Percentiles rank a stretch among this genome's conserved stretches.
Evolutionary conservation across 2,888 invertebrate genomes (phyloP).

Genomic region (Ochropacha duplaris): DNA sequence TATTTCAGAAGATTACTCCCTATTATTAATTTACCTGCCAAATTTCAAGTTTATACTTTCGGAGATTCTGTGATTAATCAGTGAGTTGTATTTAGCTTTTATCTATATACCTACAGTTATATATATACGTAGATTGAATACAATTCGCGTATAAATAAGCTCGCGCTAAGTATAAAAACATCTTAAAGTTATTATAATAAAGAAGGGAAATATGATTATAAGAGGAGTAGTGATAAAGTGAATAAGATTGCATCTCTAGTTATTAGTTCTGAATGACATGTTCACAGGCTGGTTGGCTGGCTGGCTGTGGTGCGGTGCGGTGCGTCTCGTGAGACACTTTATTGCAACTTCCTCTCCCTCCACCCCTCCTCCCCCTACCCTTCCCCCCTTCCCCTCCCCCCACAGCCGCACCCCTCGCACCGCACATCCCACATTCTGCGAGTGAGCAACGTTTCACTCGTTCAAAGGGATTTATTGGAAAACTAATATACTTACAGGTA

Average conservation of each 20-base stretch:
- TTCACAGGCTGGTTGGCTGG: not conserved
- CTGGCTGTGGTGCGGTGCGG: not conserved
- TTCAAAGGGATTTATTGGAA: not conserved
- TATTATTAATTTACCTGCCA: too few relatives aligned
- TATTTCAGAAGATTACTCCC: too few relatives aligned
- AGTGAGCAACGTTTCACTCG: not conserved
- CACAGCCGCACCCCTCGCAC: not conserved
- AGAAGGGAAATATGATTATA: too few relatives aligned
- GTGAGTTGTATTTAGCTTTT: too few relatives aligned
- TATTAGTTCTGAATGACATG: not conserved
- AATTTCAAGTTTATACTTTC: too few relatives aligned
- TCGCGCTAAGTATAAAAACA: too few relatives aligned
- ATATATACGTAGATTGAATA: too few relatives aligned
- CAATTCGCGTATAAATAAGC: too few relatives aligned
- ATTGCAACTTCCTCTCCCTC: not conserved
- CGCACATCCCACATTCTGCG: not conserved
- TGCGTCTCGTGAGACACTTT: not conserved
- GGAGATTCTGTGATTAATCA: too few relatives aligned
- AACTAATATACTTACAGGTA: not conserved
- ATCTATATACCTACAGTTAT: too few relatives aligned
- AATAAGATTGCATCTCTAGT: not conserved
- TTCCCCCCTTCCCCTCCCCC: not conserved
- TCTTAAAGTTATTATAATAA: too few relatives aligned
- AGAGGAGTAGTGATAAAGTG: too few relatives aligned
- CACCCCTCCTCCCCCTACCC: not conserved